Percentiles rank a stretch among this genome's conserved stretches.
Evolutionary conservation across 2,113 vertebrate species (phyloP).

Genomic region (Charadrius vociferus): DNA sequence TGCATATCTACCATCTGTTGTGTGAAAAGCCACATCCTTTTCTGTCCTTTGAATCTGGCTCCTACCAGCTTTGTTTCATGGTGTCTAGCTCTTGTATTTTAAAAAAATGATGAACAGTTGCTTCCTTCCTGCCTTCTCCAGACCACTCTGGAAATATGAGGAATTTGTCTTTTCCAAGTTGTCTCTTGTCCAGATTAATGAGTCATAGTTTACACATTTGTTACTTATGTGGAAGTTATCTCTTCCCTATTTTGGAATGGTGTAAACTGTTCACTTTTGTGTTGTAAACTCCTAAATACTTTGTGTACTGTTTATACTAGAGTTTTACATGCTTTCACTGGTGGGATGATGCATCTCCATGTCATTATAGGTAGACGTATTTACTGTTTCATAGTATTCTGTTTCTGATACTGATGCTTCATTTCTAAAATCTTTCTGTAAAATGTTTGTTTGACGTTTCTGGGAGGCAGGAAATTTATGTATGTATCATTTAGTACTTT

Average conservation of each 20-base stretch:
- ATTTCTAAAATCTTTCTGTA: not conserved
- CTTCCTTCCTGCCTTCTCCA: not conserved
- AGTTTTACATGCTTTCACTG: not conserved
- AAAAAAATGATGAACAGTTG: not conserved
- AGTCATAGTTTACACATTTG: not conserved
- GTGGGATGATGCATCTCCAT: not conserved
- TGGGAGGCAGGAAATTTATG: not conserved
- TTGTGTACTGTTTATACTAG: not conserved
- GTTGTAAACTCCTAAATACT: not conserved
- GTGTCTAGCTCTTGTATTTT: not conserved
- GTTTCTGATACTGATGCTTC: not conserved
- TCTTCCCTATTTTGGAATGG: not conserved
- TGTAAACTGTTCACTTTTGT: not conserved
- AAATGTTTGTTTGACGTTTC: not conserved
- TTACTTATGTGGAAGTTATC: not conserved
- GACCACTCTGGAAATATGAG: not conserved
- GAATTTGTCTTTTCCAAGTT: not conserved
- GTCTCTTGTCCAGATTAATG: slow-evolving; percentile 1
- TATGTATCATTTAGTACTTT: not conserved
- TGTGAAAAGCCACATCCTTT: slow-evolving; percentile 24
- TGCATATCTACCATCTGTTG: slow-evolving; percentile 20
- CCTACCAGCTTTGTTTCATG: not conserved
- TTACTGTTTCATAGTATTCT: not conserved
- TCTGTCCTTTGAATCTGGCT: not conserved
- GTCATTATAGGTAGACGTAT: not conserved